Conservation (phyloP, 2,113 vertebrate genomes). For the Erythrolamprus reginae region DNA sequence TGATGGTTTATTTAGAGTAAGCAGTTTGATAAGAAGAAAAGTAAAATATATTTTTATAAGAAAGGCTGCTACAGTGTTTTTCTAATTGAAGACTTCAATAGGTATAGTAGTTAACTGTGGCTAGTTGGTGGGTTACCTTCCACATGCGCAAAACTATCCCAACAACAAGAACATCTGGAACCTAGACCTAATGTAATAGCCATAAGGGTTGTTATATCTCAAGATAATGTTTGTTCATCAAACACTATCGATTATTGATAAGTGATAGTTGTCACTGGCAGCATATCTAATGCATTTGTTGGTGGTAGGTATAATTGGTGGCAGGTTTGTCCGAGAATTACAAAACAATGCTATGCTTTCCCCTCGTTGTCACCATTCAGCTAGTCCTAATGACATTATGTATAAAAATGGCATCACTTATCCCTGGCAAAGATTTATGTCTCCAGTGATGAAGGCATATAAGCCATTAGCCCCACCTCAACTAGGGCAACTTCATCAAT, state of each 20-base stretch:
- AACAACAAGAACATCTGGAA: background rate
- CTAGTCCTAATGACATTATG: background rate
- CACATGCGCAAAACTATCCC: no score
- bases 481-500: background rate
- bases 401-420: background rate
- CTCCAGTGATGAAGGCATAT: background rate
- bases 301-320: background rate
- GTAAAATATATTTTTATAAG: no score
- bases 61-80: no score
- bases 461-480: background rate
- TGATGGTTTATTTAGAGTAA: no score
- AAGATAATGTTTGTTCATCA: background rate
- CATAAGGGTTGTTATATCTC: background rate
- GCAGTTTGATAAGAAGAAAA: no score
- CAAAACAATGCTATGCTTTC: background rate
- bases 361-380: background rate
- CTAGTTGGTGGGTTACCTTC: no score
- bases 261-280: background rate
- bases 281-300: background rate
- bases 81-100: no score
- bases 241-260: background rate
- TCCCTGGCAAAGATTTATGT: background rate
- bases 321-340: background rate
- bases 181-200: background rate
- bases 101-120: no score